These are phyloP conservation scores for Arenaria interpres DNA, from an alignment of 2,113 vertebrate species.

Conservation along the genomic window DNA sequence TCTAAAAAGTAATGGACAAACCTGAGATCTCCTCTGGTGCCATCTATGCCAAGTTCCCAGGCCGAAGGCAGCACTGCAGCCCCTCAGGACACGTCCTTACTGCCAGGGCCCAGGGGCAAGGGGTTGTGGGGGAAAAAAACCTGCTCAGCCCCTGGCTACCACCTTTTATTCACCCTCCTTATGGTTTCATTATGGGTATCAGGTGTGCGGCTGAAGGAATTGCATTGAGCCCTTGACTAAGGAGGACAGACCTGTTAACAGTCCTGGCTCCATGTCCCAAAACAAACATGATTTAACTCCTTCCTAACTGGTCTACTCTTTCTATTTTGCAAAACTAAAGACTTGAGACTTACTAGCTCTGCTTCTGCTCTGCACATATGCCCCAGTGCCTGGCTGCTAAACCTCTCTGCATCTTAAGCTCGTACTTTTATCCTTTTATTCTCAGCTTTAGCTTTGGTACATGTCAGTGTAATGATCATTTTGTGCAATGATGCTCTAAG, in stretches of 20 bases:
- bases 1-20: neutral
- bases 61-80: rapidly evolving
- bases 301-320: neutral
- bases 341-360: neutral
- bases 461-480: neutral
- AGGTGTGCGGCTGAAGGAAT: neutral
- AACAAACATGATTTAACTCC: neutral
- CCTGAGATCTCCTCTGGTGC: neutral
- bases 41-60: rapidly evolving
- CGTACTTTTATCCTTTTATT: neutral
- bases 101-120: rapidly evolving
- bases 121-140: rapidly evolving
- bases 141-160: rapidly evolving
- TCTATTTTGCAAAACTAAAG: neutral
- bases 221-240: neutral
- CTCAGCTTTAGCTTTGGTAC: neutral
- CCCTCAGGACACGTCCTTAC: neutral
- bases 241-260: neutral
- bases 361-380: neutral
- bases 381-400: neutral
- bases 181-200: neutral
- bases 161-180: neutral
- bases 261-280: neutral
- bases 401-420: neutral
- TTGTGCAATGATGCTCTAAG: neutral